Evolutionary conservation across 2,113 vertebrate species (phyloP).

Genomic region (Mionectes macconnelli): DNA sequence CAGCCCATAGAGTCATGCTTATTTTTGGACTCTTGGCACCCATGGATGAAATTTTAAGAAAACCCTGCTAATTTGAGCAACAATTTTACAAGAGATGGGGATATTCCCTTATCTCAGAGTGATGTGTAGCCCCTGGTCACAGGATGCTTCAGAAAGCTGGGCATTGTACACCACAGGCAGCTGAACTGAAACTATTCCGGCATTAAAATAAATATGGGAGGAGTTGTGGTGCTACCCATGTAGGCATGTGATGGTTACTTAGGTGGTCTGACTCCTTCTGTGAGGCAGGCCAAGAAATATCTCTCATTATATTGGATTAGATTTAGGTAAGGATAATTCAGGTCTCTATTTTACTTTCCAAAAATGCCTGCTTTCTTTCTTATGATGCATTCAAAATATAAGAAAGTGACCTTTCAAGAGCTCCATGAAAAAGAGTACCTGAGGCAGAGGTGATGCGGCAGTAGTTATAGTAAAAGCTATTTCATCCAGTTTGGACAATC

Average conservation of each 20-base stretch:
- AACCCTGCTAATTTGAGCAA: neutral
- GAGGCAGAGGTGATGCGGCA: neutral
- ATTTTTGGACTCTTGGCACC: neutral
- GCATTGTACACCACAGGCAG: neutral
- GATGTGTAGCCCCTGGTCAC: rapidly evolving
- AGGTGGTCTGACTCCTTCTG: neutral
- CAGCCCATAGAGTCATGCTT: neutral
- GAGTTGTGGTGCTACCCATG: neutral
- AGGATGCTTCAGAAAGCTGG: neutral
- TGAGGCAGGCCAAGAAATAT: neutral
- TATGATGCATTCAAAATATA: neutral
- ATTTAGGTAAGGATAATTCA: neutral
- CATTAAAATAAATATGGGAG: neutral
- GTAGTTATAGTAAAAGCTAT: neutral
- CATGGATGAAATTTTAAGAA: neutral
- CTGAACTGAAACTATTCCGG: neutral
- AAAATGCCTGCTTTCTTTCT: neutral
- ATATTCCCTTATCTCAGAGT: neutral
- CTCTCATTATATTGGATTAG: neutral
- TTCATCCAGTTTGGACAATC: neutral
- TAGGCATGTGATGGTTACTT: neutral
- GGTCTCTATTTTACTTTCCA: neutral
- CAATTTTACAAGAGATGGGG: neutral
- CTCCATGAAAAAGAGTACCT: neutral
- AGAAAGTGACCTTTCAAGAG: neutral